phyloP scores from a whole-genome alignment of 2,888 invertebrate species.

The Anorthoa munda region DNA sequence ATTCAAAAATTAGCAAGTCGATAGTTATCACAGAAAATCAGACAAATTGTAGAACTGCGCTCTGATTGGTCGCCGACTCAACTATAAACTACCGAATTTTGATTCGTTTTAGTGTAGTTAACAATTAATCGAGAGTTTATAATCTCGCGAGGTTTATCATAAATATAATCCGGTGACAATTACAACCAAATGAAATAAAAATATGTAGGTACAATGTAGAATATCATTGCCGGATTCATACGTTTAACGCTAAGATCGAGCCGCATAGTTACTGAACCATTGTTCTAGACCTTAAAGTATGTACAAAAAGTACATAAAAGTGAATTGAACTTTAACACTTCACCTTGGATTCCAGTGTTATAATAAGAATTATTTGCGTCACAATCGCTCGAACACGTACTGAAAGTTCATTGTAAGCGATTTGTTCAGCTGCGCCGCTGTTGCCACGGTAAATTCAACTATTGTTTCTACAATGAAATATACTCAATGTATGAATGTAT shows the following conservation, averaged over 20 bases:
- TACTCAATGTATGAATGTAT: constrained; percentile 64
- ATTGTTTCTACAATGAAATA: constrained; percentile 65
- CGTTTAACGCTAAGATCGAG: too few relatives aligned
- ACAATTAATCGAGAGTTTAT: background rate
- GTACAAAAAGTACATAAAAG: constrained; percentile 10
- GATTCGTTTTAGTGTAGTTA: background rate
- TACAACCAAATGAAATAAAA: background rate
- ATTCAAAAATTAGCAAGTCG: too few relatives aligned
- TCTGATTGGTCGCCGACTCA: too few relatives aligned
- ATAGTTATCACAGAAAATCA: too few relatives aligned
- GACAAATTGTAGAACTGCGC: too few relatives aligned
- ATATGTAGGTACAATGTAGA: background rate
- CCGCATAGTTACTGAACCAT: background rate
- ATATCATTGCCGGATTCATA: background rate
- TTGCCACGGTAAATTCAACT: constrained; percentile 57
- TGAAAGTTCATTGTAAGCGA: constrained; percentile 63
- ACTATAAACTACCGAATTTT: background rate
- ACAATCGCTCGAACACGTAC: constrained; percentile 47
- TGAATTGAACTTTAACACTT: constrained; percentile 21
- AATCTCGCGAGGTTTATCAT: background rate
- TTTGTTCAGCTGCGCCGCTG: constrained; percentile 67
- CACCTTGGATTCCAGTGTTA: constrained; percentile 39
- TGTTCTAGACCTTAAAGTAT: constrained; percentile 9
- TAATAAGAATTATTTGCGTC: constrained; percentile 59
- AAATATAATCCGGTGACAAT: background rate